A percentile compares a stretch with the other conserved stretches of the same genome.
Conservation (phyloP, 2,113 vertebrate species). For the Anhinga anhinga region DNA sequence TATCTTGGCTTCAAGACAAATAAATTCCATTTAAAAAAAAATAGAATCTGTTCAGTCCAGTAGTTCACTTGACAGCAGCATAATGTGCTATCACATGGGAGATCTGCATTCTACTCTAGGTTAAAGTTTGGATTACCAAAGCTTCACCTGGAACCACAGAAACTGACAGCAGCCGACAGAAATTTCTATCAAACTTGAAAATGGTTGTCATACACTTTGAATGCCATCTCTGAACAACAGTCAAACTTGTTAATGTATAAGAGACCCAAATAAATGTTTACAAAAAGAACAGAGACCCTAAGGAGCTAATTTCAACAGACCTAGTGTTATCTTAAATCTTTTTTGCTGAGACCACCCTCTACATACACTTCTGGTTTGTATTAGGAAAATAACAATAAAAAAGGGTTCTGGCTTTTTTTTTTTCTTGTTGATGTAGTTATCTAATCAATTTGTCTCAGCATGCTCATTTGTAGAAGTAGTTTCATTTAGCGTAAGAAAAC, state of each 20-base stretch:
- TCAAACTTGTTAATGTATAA: not conserved
- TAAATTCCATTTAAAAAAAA: not conserved
- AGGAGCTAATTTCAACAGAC: not conserved
- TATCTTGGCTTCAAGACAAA: slow-evolving; percentile 23
- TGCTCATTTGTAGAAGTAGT: not conserved
- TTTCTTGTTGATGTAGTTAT: not conserved
- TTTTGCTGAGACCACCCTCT: not conserved
- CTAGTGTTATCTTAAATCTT: not conserved
- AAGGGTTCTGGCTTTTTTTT: not conserved
- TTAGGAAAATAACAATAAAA: not conserved
- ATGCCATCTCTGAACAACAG: not conserved
- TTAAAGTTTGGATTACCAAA: not conserved
- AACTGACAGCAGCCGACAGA: not conserved
- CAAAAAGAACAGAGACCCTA: not conserved
- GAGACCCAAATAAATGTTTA: not conserved
- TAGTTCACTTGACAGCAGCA: not conserved
- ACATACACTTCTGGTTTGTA: not conserved
- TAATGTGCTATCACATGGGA: not conserved
- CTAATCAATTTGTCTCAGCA: not conserved
- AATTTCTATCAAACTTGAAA: not conserved
- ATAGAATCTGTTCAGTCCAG: not conserved
- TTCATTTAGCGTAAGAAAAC: not conserved
- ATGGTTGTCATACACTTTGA: not conserved
- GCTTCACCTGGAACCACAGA: not conserved
- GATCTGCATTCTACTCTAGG: not conserved